Base-by-base conservation (phyloP, 2,888 invertebrate genomes). In the Acholoe squamosa region DNA sequence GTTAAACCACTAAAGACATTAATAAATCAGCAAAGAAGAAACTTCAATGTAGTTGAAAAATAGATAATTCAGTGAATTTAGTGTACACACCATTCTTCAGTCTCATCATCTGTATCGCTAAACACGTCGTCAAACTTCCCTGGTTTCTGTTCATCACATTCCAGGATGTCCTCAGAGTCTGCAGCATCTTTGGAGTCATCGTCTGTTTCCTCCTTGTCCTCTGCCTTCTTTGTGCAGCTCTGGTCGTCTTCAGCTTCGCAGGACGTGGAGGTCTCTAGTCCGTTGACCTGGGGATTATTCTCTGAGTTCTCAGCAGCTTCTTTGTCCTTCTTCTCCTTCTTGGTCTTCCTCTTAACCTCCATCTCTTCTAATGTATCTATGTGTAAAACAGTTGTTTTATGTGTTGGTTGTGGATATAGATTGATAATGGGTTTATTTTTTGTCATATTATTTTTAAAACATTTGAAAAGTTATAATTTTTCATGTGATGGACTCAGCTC, bases 51-150 rank as follows among this genome's bases (percentile, higher is more conserved):
- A 43, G 43, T 43, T 43, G 43, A 3, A 43, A 43, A 43, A 43
- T 7, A 43, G 43, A 43, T 43, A 43, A 43, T 1, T 67, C 5
- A 43, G 43, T 43, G 43, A 43, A 43, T 3, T n/a, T 43, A 43
- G 43, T 43, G 28, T 1, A 77, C 86, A 12, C 31, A 52, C 86
- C 94, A 94, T n/a, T 94, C 94, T n/a, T 94, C 94, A 22, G 94
- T 95, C 88, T 95, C 95, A 88, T 94, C 93, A 28, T 95, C 96
- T 43, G 94, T 94, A 91, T 96, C 96, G 92, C 95, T 96, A 93
- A 93, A 96, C 31, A 95, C 95, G 51, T 94, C 94, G 77, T 93
- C 92, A 93, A 95, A 95, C 90, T 94, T 93, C 92, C 94, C 93
- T 7, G 93, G 93, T 52, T 91, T 77, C 14, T 91, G 92, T 76